These are phyloP conservation scores for Sialis lutaria DNA, from an alignment of 2,888 invertebrate species.

Conservation along the genomic window DNA sequence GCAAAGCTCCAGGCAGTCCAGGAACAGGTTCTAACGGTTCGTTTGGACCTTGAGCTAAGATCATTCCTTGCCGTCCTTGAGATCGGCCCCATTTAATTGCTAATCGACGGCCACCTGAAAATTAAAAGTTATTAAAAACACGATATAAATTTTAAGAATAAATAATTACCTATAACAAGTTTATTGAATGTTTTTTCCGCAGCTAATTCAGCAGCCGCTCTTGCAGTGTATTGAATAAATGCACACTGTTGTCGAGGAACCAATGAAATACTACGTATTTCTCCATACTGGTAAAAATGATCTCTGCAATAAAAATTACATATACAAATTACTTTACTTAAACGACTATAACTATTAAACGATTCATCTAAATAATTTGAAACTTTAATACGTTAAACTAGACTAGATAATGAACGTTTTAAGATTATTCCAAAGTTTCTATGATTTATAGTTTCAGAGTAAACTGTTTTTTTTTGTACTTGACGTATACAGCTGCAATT, in stretches of 20 bases:
- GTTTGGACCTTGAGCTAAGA: constrained; percentile 29
- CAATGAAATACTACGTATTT: constrained; percentile 84
- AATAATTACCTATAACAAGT: constrained; percentile 33
- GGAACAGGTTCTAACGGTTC: constrained; percentile 57
- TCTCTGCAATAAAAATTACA: constrained; percentile 36
- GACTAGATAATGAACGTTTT: no score
- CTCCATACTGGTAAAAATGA: constrained; percentile 97
- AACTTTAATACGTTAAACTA: no score
- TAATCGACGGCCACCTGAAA: constrained; percentile 64
- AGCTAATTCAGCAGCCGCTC: constrained; percentile 81
- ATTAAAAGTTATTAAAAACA: constrained; percentile 12
- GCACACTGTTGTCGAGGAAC: constrained; percentile 91
- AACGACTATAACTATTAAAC: no score
- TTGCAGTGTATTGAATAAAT: constrained; percentile 88
- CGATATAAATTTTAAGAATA: not conserved
- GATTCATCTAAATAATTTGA: no score
- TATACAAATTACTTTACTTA: not conserved
- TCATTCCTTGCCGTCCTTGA: constrained; percentile 50
- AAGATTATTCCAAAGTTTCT: no score
- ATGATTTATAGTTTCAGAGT: no score
- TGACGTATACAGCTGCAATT: no score
- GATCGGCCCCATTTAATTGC: constrained; percentile 99
- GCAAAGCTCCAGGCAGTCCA: constrained; percentile 54
- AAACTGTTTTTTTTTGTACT: no score
- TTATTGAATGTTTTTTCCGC: constrained; percentile 95